Percentiles rank a stretch among this genome's conserved stretches.
phyloP scores from a whole-genome alignment of 2,888 invertebrate genomes.

The Brenthis daphne region DNA sequence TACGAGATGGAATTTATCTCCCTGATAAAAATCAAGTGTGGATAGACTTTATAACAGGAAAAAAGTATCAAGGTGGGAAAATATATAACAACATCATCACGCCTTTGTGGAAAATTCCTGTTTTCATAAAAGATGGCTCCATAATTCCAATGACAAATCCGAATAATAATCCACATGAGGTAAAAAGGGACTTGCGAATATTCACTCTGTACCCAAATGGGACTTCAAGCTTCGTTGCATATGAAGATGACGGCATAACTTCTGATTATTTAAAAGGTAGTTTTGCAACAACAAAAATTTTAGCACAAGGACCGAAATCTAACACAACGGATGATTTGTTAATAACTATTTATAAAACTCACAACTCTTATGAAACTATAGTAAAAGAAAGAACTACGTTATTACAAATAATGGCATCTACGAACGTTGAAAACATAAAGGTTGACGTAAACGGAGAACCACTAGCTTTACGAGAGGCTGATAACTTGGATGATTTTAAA shows the following conservation, averaged over 20 bases:
- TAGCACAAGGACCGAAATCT: conserved; percentile 50
- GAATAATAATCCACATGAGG: conserved; percentile 67
- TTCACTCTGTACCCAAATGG: conserved; percentile 65
- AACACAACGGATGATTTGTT: conserved; percentile 54
- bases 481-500: conserved; percentile 57
- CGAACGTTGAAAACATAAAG: conserved; percentile 54
- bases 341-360: conserved; percentile 59
- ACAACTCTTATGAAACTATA: conserved; percentile 60
- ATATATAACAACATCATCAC: conserved; percentile 60
- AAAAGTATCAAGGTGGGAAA: conserved; percentile 71
- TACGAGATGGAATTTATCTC: conserved; percentile 64
- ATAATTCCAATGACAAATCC: conserved; percentile 69
- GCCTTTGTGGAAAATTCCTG: conserved; percentile 72
- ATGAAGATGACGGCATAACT: conserved; percentile 72
- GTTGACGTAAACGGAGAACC: conserved; percentile 55
- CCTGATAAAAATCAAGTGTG: conserved; percentile 64
- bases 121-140: conserved; percentile 70
- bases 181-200: conserved; percentile 59
- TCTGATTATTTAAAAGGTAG: conserved; percentile 56
- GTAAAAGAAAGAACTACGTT: conserved; percentile 59
- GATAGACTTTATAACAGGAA: conserved; percentile 70
- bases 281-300: conserved; percentile 58
- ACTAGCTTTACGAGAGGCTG: conserved; percentile 51
- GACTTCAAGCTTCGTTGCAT: conserved; percentile 55
- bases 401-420: conserved; percentile 61